Conservation (phyloP, 2,113 vertebrate genomes). For the Ramphastos sulfuratus region DNA sequence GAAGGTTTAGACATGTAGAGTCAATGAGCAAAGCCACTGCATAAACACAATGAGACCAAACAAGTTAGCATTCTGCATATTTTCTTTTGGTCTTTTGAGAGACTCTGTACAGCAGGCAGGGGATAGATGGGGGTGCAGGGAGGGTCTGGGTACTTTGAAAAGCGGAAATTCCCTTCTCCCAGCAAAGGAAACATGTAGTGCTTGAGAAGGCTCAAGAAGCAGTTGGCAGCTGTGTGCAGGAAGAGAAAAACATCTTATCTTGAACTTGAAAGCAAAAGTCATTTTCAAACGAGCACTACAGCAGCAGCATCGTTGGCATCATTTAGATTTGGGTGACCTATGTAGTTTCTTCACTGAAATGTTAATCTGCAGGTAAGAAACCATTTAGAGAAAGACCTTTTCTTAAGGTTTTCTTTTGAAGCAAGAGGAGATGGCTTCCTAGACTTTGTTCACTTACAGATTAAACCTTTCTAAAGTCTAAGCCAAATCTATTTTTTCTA, state of each 20-base stretch:
- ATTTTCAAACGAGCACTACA: background rate
- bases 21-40: background rate
- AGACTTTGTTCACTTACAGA: background rate
- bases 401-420: background rate
- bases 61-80: fast-evolving
- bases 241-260: slow-evolving; percentile 5
- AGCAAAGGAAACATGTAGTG: background rate
- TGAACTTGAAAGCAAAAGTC: slow-evolving; percentile 50
- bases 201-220: background rate
- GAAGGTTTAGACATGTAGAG: background rate
- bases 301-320: background rate
- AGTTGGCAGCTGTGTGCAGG: background rate
- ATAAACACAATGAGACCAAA: background rate
- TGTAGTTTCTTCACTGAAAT: background rate
- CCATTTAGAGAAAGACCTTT: background rate
- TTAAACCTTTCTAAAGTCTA: background rate
- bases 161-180: slow-evolving; percentile 14
- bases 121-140: background rate
- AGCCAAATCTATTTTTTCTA: too few relatives aligned
- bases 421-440: background rate
- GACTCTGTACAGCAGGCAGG: background rate
- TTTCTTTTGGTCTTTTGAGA: background rate
- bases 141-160: background rate
- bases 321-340: background rate
- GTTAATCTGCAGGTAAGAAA: background rate